Percentiles rank a stretch among this genome's conserved stretches.
Evolutionary conservation across 2,888 invertebrate genomes (phyloP).

Genomic region (Lamellibrachia satsuma): DNA sequence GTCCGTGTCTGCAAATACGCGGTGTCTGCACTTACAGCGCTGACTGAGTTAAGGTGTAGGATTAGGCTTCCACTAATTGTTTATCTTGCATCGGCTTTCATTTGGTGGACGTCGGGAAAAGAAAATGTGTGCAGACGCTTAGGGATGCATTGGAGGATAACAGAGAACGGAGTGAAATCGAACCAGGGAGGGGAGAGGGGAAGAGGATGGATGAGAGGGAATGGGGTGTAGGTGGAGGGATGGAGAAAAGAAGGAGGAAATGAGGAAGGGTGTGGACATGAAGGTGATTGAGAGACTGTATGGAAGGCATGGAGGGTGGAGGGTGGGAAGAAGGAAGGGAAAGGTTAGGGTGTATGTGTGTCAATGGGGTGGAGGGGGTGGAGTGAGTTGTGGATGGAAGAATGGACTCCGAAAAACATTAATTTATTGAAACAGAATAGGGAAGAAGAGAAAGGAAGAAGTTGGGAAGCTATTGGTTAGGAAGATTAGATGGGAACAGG

Average conservation of each 20-base stretch:
- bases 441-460: too few relatives aligned
- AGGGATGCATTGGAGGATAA: background rate
- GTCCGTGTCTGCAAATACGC: background rate
- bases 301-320: background rate
- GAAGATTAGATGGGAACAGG: constrained; percentile 20
- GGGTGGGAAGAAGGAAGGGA: constrained; percentile 14
- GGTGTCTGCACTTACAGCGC: background rate
- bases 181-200: background rate
- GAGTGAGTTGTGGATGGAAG: constrained; percentile 20
- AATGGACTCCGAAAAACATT: background rate
- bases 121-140: background rate
- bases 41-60: background rate
- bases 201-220: background rate
- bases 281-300: constrained; percentile 23
- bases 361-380: constrained; percentile 8
- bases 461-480: background rate
- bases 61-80: background rate
- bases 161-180: background rate
- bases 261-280: constrained; percentile 28
- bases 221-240: background rate
- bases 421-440: too few relatives aligned
- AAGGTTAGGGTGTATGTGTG: background rate
- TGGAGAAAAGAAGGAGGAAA: constrained; percentile 29
- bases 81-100: background rate
- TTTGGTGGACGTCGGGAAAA: background rate